Evolutionary conservation across 2,888 invertebrate species (phyloP).

Genomic region (Polydrusus pterygomalis): DNA sequence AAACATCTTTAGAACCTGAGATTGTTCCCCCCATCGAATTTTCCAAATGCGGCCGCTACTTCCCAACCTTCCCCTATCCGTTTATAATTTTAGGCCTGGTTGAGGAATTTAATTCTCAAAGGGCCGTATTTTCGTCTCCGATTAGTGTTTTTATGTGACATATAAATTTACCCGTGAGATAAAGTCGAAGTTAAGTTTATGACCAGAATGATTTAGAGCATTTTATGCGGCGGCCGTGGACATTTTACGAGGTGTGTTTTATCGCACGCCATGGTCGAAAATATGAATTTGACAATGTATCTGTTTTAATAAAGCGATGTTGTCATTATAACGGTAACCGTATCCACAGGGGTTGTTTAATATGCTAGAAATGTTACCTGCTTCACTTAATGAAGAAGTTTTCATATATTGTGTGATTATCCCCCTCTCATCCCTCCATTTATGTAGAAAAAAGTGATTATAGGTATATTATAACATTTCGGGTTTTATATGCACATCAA

Average conservation of each 20-base stretch:
- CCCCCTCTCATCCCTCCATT: too few relatives aligned
- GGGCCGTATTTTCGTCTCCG: constrained; percentile 45
- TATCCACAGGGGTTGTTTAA: too few relatives aligned
- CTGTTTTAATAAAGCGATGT: constrained; percentile 3
- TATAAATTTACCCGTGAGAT: constrained; percentile 40
- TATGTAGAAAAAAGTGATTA: too few relatives aligned
- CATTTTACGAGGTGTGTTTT: constrained; percentile 17
- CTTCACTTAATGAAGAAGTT: background rate
- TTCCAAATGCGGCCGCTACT: background rate
- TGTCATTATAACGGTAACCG: too few relatives aligned
- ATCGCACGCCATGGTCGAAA: constrained; percentile 41
- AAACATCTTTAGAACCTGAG: too few relatives aligned
- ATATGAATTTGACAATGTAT: constrained; percentile 32
- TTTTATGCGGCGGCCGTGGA: background rate
- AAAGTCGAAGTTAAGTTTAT: constrained; percentile 27
- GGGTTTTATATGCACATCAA: too few relatives aligned
- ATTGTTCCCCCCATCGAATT: too few relatives aligned
- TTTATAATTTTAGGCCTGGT: constrained; percentile 41
- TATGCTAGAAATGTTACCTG: too few relatives aligned
- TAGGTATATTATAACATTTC: too few relatives aligned
- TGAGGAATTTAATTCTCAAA: constrained; percentile 42
- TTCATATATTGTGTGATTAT: background rate
- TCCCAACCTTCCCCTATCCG: constrained; percentile 2
- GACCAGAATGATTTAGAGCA: background rate
- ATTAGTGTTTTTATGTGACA: constrained; percentile 42